phyloP scores from a whole-genome alignment of 2,888 invertebrate species.

The Onthophagus sagittarius region DNA sequence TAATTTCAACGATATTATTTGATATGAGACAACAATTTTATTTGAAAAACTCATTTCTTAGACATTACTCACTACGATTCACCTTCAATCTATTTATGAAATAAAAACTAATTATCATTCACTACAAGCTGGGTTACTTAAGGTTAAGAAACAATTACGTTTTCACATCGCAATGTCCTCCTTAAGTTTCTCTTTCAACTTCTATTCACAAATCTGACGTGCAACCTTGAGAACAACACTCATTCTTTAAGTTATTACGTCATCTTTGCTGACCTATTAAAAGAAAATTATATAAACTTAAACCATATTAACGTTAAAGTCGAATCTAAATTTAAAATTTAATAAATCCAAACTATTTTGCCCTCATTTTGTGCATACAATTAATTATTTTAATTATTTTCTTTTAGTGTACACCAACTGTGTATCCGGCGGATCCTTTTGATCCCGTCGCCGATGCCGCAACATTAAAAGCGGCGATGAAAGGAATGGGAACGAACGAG shows the following conservation, averaged over 20 bases:
- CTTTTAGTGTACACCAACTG: conserved; percentile 78
- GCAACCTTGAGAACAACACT: not conserved
- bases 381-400: not conserved
- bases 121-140: not conserved
- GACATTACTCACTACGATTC: not conserved
- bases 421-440: conserved; percentile 82
- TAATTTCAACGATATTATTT: too few species aligned
- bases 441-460: conserved; percentile 82
- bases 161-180: not conserved
- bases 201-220: not conserved
- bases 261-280: not conserved
- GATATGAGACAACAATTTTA: too few species aligned
- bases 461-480: conserved; percentile 85
- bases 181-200: not conserved
- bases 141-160: not conserved
- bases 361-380: not conserved
- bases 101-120: not conserved
- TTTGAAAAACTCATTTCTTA: too few species aligned
- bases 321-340: not conserved
- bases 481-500: conserved; percentile 90
- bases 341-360: not conserved
- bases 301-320: not conserved
- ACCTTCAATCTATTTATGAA: not conserved
- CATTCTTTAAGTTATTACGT: not conserved
- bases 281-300: not conserved